phyloP scores from a whole-genome alignment of 92 coral and sea anemone genomes.

The Porites divaricata region DNA sequence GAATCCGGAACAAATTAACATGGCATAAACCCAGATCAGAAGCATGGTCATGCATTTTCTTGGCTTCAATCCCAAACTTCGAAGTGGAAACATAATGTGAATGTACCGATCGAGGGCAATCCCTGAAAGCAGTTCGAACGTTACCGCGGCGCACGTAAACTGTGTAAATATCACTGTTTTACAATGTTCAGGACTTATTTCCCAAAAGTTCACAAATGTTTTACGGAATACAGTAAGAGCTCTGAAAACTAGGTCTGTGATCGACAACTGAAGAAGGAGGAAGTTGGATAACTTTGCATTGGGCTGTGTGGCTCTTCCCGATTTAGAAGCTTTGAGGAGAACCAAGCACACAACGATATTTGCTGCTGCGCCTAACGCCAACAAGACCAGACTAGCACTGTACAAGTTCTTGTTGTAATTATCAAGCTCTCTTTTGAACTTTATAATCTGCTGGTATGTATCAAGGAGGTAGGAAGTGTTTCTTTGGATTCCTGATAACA shows the following conservation, averaged over 20 bases:
- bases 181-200: constrained; percentile 30
- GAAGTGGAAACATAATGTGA: constrained; percentile 65
- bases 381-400: constrained; percentile 12
- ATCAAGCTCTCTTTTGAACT: not conserved
- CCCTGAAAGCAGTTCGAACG: constrained; percentile 70
- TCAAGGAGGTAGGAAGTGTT: not conserved
- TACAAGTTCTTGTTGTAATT: constrained; percentile 5
- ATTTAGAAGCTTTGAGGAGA: constrained; percentile 31
- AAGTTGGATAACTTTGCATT: constrained; percentile 33
- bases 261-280: constrained; percentile 49
- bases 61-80: constrained; percentile 20
- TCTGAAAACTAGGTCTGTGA: constrained; percentile 59
- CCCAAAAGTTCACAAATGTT: not conserved
- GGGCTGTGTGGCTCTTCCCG: constrained; percentile 5
- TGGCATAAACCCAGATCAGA: constrained; percentile 48
- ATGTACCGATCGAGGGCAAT: constrained; percentile 81
- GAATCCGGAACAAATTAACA: constrained; percentile 52
- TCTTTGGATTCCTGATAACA: not conserved
- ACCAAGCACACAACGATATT: constrained; percentile 72
- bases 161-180: constrained; percentile 54
- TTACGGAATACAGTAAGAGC: constrained; percentile 22
- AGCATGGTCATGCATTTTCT: constrained; percentile 4
- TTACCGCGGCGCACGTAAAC: constrained; percentile 66
- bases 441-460: not conserved
- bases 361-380: constrained; percentile 54